phyloP scores from a whole-genome alignment of 1,140 invertebrate species.

The Gonatopus flavifemur region DNA sequence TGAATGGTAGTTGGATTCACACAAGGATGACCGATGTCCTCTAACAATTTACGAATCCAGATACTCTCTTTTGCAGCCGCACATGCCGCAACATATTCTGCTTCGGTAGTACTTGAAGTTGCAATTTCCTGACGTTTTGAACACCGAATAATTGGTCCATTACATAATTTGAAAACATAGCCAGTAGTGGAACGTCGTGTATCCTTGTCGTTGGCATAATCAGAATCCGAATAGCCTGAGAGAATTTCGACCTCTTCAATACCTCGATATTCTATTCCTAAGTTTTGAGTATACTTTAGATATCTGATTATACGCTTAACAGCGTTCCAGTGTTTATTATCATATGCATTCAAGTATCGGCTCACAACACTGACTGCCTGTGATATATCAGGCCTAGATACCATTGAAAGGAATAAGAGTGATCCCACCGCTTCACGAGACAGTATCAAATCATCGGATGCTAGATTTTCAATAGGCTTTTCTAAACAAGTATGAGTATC shows the following conservation, averaged over 20 bases:
- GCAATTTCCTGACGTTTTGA: slow-evolving; percentile 45
- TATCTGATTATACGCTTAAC: slow-evolving; percentile 30
- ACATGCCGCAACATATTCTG: slow-evolving; percentile 38
- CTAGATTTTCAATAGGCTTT: slow-evolving; percentile 4
- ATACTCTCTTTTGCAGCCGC: slow-evolving; percentile 46
- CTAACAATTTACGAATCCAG: slow-evolving; percentile 31
- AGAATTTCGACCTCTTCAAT: slow-evolving; percentile 19
- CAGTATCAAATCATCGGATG: slow-evolving; percentile 14
- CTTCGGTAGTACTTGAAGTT: slow-evolving; percentile 53
- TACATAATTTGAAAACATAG: slow-evolving; percentile 31
- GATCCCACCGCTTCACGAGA: slow-evolving; percentile 36
- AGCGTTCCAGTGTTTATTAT: neutral
- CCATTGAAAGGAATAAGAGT: slow-evolving; percentile 36
- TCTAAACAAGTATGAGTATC: slow-evolving; percentile 1
- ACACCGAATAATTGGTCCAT: slow-evolving; percentile 38
- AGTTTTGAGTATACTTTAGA: slow-evolving; percentile 11
- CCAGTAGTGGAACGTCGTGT: slow-evolving; percentile 35
- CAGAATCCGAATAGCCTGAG: slow-evolving; percentile 33
- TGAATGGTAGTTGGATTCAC: slow-evolving; percentile 17
- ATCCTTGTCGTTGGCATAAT: slow-evolving; percentile 33
- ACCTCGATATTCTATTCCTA: slow-evolving; percentile 24
- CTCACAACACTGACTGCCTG: slow-evolving; percentile 31
- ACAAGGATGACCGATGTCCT: slow-evolving; percentile 9
- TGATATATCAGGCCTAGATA: slow-evolving; percentile 44
- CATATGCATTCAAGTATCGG: slow-evolving; percentile 22